Base-by-base conservation (phyloP, 2,888 invertebrate genomes). In the Tetramorium bicarinatum region DNA sequence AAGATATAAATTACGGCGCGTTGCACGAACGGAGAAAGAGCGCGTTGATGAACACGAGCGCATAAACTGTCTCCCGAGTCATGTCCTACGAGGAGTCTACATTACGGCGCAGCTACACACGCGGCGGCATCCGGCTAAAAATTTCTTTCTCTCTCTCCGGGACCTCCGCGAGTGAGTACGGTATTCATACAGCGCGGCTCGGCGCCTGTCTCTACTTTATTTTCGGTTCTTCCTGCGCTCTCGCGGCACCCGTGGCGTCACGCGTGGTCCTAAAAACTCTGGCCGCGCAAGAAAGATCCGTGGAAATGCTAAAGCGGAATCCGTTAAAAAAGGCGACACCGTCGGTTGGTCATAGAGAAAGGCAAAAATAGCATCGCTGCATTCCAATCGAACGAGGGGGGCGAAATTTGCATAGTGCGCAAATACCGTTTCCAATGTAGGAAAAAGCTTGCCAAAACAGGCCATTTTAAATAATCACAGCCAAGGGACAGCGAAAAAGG, bases 141-240 rank as follows among this genome's bases (percentile, higher is more conserved):
- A 91, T 92, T 89, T 91, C 88, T 83, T 85, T 34, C 82, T 44
- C 88, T 44, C 88, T 84, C 85, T 21, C 76, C 29, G 64, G 59
- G 86, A 85, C 87, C 87, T 86, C 83, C 82, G 62, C 85, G 86
- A 59, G 25, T 56, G 72, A 81, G 76, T 80, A 74, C 66, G 84
- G 89, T 90, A 89, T 91, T 91, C 89, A 86, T 88, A 86, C 86
- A 13, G 77, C 83, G 66, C 71, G 41, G 62, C 82, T 49, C 82
- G 91, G 81, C 89, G 91, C 85, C 91, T 86, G 92, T 92, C 91
- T 92, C 91, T 89, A 92, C 89, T 93, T 93, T 93, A 93, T 93
- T 93, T 93, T 93, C 87, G 93, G 93, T 91, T 87, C 92, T 91
- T 92, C 92, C 92, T 90, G 91, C 90, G 88, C 83, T 29, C 83